A percentile compares a stretch with the other conserved stretches of the same genome.
phyloP scores from a whole-genome alignment of 2,113 vertebrate species.

The Carlito syrichta region DNA sequence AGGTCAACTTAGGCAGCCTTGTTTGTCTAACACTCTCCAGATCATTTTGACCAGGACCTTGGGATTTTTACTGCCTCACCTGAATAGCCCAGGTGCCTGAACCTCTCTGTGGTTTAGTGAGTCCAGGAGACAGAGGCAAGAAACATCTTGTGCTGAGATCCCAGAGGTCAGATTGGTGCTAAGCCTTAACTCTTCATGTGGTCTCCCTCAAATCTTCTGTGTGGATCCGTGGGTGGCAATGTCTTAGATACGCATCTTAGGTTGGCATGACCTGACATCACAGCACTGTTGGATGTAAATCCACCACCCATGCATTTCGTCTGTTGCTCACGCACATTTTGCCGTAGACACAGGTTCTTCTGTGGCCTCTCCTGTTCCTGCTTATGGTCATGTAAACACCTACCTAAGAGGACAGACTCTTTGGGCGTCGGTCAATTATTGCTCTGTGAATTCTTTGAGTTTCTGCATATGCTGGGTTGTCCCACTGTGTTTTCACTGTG shows the following conservation, averaged over 20 bases:
- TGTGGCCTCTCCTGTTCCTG: background rate
- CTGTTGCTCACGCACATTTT: background rate
- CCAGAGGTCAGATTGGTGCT: background rate
- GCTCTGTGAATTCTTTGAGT: background rate
- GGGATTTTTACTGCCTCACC: background rate
- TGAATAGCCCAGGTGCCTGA: background rate
- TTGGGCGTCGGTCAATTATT: fast-evolving
- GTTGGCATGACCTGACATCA: background rate
- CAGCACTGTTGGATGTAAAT: too few species aligned
- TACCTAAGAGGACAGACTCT: fast-evolving
- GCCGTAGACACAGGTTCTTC: background rate
- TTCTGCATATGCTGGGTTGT: too few species aligned
- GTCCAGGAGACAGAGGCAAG: background rate
- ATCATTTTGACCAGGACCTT: background rate
- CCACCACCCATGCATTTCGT: too few species aligned
- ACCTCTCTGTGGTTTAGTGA: background rate
- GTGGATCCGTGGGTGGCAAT: background rate
- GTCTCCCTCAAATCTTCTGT: background rate
- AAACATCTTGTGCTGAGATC: fast-evolving
- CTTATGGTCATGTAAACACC: fast-evolving
- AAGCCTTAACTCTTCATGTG: fast-evolving
- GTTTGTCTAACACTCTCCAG: background rate
- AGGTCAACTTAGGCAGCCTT: background rate
- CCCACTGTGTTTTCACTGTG: background rate
- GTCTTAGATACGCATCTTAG: background rate